Evolutionary conservation across 2,888 invertebrate genomes (phyloP), one percentile per base, ranked within the genome.

Genomic region (Agonopterix subpropinquella): DNA sequence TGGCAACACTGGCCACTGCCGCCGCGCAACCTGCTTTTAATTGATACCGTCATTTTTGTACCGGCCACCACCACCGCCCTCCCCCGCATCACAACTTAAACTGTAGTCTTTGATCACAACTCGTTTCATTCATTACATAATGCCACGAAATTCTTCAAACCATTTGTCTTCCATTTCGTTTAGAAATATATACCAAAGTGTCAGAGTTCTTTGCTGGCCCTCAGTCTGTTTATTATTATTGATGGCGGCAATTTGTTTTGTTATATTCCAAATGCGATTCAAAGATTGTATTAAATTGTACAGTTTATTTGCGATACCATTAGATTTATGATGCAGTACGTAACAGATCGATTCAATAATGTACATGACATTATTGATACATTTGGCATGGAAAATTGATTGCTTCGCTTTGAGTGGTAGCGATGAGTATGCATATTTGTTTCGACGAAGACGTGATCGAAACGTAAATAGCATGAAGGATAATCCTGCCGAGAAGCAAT

Each of bases 31-130:
- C 72, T 63, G 67, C 73, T 77, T 83, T 84, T 85, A 85, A 87
- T 86, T 84, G 83, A 83, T 82, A 78, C 71, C 73, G 75, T 75
- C 75, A 83, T 83, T 84, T 86, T 82, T 80, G 61, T n/a, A 8
- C 51, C 56, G 37, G 46, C 49, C 48, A 49, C 51, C 52, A 43
- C 49, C 53, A 49, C 52, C 18, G 42, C 13, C 49, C 47, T 41
- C 49, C 54, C 47, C 56, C n/a, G n/a, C n/a, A 53, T 56, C 62
- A 54, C 55, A 59, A 64, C 65, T 65, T n/a, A n/a, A n/a, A n/a
- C n/a, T n/a, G n/a, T n/a, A n/a, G n/a, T n/a, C n/a, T n/a, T n/a
- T n/a, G n/a, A 53, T 56, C 62, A 54, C 55, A 59, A 64, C 65
- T 65, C 66, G 55, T 69, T 68, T 65, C 68, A 70, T 68, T 65